Percentiles rank a stretch among this genome's conserved stretches.
These are phyloP conservation scores for Gonocerus acuteangulatus DNA, from an alignment of 2,888 invertebrate genomes.

Conservation along the genomic window DNA sequence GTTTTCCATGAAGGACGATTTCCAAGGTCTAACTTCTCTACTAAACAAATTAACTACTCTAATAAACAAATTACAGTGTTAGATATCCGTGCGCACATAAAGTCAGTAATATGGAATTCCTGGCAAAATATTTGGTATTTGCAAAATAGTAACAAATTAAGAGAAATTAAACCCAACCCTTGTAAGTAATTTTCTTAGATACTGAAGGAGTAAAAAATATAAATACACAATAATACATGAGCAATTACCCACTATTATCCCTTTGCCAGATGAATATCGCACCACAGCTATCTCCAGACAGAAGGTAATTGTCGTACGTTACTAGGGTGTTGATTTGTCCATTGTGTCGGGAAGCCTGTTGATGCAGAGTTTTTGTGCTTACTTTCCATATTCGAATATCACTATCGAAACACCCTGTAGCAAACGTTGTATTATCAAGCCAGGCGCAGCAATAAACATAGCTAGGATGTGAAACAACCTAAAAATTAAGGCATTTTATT, in stretches of 20 bases:
- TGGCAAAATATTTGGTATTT: too few species aligned
- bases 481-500: conserved; percentile 36
- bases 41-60: too few species aligned
- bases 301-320: conserved; percentile 22
- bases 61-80: too few species aligned
- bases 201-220: too few species aligned
- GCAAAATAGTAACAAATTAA: too few species aligned
- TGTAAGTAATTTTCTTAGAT: too few species aligned
- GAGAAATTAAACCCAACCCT: too few species aligned
- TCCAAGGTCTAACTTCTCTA: too few species aligned
- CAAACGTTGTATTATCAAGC: conserved; percentile 47
- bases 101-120: too few species aligned
- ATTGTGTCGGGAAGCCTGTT: conserved; percentile 18
- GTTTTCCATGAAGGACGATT: too few species aligned
- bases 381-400: conserved; percentile 55
- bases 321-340: conserved; percentile 27
- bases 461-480: conserved; percentile 59
- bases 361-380: not conserved
- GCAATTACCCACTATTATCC: conserved; percentile 10
- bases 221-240: too few species aligned
- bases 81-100: too few species aligned
- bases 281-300: conserved; percentile 32
- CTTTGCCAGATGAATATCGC: conserved; percentile 29
- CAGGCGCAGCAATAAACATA: conserved; percentile 61
- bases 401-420: conserved; percentile 59